Evolutionary conservation across 1,140 invertebrate genomes (phyloP), one percentile per base, ranked within the genome.

Genomic region (Lucilia cuprina): DNA sequence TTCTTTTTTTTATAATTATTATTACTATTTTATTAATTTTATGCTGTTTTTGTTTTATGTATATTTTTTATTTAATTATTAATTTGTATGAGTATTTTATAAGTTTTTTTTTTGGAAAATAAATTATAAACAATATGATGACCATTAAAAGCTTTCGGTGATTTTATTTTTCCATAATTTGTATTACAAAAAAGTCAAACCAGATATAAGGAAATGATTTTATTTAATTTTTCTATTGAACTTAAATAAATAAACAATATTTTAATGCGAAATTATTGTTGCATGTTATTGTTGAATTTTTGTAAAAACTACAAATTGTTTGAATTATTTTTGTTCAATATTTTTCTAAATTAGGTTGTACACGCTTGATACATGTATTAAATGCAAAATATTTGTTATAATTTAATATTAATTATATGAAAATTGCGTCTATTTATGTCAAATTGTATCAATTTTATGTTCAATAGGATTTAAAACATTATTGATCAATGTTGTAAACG

Each of bases 101-200:
- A 80, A 80, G 77, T 80, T 80, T 80, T 80, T 80, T 80, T 80
- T 47, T 80, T 80, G 10, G 19, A 50, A 21, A 80, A 80, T 80
- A 80, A 80, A 80, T 80, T 80, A 80, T 80, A 80, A 80, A 49
- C 8, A 70, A 70, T 70, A 41, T 41, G 41, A 55, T 55, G 65
- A 70, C 21, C 65, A 80, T 49, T 80, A 78, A 55, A n/a, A n/a
- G n/a, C n/a, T n/a, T 55, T 17, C 1, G 1, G 3, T 55, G 50
- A 55, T n/a, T 55, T 55, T 55, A 12, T 55, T 55, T 14, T 55
- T 55, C 50, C 5, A 49, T 49, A 55, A 5, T 55, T 55, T 55
- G 12, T 55, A 12, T 17, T n/a, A 55, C 50, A 55, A 8, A 55
- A 55, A 55, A 14, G 12, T 55, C n/a, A 55, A 41, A 41, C 41